Percentiles rank a stretch among this genome's conserved stretches.
These are phyloP conservation scores for Atherix ibis DNA, from an alignment of 2,888 invertebrate genomes.

Conservation along the genomic window DNA sequence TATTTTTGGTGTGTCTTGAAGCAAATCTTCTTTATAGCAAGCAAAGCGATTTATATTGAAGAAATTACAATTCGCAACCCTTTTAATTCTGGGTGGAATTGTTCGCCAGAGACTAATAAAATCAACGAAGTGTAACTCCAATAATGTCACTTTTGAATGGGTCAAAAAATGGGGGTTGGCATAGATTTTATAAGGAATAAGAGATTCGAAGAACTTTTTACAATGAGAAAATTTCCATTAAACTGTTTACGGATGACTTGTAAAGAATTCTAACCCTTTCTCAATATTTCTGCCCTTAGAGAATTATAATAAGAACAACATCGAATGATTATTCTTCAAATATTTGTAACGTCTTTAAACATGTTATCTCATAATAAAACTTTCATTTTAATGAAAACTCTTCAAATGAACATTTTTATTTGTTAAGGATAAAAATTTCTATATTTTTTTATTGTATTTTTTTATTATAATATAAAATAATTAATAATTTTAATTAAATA, in stretches of 20 bases:
- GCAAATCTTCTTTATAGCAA: not conserved
- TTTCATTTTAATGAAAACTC: no score
- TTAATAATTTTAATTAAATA: no score
- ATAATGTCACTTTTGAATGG: conserved; percentile 12
- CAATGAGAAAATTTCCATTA: conserved; percentile 11
- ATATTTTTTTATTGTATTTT: no score
- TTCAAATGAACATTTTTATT: no score
- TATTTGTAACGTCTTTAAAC: no score
- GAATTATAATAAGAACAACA: no score
- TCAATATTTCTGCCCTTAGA: no score
- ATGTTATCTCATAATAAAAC: no score
- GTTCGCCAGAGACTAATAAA: conserved; percentile 13
- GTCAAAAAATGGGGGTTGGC: conserved; percentile 4
- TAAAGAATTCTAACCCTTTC: no score
- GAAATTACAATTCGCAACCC: conserved; percentile 12
- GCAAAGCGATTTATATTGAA: conserved; percentile 10
- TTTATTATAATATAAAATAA: no score
- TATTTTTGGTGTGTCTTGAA: not conserved
- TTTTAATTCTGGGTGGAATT: conserved; percentile 10
- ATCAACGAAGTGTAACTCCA: conserved; percentile 13
- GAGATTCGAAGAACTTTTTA: conserved; percentile 7
- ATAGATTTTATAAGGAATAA: not conserved
- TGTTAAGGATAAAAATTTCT: no score
- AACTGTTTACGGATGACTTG: conserved; percentile 10
- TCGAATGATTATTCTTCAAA: no score